A percentile compares a stretch with the other conserved stretches of the same genome.
These are phyloP conservation scores for Pomatostomus ruficeps DNA, from an alignment of 2,113 vertebrate genomes.

Conservation along the genomic window DNA sequence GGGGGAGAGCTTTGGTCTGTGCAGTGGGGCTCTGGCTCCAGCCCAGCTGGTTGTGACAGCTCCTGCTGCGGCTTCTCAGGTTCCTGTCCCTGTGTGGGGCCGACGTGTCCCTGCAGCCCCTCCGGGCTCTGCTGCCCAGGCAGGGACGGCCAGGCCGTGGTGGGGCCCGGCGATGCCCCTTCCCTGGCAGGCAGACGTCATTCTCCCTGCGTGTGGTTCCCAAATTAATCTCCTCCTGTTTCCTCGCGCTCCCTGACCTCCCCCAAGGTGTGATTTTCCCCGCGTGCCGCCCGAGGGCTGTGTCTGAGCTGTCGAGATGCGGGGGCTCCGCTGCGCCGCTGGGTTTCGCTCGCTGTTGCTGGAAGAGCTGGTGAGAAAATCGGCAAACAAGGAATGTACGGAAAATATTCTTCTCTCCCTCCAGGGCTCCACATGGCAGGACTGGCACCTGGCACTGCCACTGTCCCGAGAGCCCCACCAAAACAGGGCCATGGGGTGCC, in stretches of 20 bases:
- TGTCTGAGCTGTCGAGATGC: background rate
- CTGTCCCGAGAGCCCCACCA: background rate
- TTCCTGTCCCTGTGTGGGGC: background rate
- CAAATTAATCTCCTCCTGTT: background rate
- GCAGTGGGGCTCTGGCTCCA: accelerated
- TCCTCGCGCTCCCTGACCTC: background rate
- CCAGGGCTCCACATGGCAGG: background rate
- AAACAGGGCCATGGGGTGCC: accelerated
- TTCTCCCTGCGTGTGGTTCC: background rate
- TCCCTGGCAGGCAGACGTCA: background rate
- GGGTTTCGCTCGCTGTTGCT: background rate
- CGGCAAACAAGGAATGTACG: background rate
- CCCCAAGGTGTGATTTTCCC: background rate
- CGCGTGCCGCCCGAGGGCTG: background rate
- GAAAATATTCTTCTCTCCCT: background rate
- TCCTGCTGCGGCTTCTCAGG: background rate
- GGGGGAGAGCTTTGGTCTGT: background rate
- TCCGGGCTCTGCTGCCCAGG: accelerated
- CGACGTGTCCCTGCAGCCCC: background rate
- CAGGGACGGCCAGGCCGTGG: accelerated
- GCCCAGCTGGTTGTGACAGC: background rate
- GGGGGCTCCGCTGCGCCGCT: background rate
- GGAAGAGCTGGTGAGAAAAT: background rate
- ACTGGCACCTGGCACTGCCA: background rate
- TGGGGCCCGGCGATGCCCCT: background rate